Evolutionary conservation across 2,888 invertebrate genomes (phyloP), one percentile per base, ranked within the genome.

Genomic region (Neria commutata): DNA sequence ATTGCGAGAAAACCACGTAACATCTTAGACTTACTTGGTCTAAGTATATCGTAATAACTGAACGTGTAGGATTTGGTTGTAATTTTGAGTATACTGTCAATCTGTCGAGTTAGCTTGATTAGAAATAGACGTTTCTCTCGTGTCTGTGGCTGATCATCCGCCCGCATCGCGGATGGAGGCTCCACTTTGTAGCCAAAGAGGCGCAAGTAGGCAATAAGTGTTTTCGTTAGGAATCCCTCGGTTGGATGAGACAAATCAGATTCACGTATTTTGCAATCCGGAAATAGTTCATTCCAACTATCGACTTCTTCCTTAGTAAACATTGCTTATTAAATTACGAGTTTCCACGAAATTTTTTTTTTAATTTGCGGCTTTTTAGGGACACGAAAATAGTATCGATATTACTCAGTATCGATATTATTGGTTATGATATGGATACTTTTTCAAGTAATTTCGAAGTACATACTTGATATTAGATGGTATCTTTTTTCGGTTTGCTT

Each of bases 11-110:
- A 4, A 37, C 6, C n/a, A 14, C 37, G 37, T 4, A 4, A n/a
- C 40, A 16, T 40, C 3, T 42, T 25, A 3, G 4, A 24, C 72
- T 68, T 65, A 79, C 79, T 70, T 55, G 79, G 79, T 26, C 71
- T 68, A 23, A 73, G 65, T 2, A 79, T 61, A 33, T 79, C 79
- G 26, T 71, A 69, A 45, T 74, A 77, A 1, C 66, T 67, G 42
- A 76, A 80, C 0, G 68, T 67, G 57, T 73, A 75, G 3, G 66
- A 63, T 14, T 78, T 78, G 60, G 76, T 77, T 0, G 74, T 74
- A 16, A 79, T 72, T 55, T 76, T 77, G 23, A 79, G 40, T n/a
- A 79, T 77, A 33, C 71, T 67, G 52, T 79, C 75, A 4, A 77
- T 74, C 61, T 76, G 75, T 0, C 73, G 67, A 25, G 71, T 70